Conservation (phyloP, 2,888 invertebrate species). For the Cyaniris semiargus region DNA sequence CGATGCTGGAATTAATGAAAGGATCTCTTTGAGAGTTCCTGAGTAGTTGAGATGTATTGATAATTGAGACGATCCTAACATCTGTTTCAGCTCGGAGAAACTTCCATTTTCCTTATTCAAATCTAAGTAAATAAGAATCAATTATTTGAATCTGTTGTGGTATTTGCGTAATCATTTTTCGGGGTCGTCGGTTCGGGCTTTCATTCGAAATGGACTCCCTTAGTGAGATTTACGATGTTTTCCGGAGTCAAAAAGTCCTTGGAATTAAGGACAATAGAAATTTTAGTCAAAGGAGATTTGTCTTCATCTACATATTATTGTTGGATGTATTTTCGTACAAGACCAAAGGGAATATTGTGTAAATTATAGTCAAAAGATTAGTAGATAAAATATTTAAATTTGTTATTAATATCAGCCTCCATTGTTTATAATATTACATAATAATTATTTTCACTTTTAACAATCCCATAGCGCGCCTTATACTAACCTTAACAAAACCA, state of each 20-base stretch:
- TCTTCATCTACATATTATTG: conserved; percentile 5
- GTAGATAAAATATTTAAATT: not conserved
- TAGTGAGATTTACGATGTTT: conserved; percentile 25
- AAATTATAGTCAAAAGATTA: not conserved
- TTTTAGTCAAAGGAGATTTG: conserved; percentile 23
- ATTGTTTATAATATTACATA: too few species aligned
- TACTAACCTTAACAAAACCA: too few species aligned
- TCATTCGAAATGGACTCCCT: conserved; percentile 29
- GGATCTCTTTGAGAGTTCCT: conserved; percentile 31
- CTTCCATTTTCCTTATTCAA: conserved; percentile 27
- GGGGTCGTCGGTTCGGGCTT: conserved; percentile 15
- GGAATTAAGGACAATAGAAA: conserved; percentile 20
- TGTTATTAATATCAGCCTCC: too few species aligned
- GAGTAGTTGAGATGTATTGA: conserved; percentile 32
- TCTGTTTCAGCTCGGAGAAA: conserved; percentile 31
- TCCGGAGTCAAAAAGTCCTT: conserved; percentile 15
- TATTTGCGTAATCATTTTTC: conserved; percentile 30
- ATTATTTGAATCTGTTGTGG: conserved; percentile 26
- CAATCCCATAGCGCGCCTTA: too few species aligned
- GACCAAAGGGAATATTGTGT: not conserved
- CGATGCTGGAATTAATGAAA: conserved; percentile 25
- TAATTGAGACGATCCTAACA: conserved; percentile 21
- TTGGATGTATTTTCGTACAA: not conserved
- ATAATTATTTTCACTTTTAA: too few species aligned
- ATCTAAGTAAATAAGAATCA: conserved; percentile 31